A percentile compares a stretch with the other conserved stretches of the same genome.
Evolutionary conservation across 2,797 vertebrate genomes (phyloP).

Genomic region (Rachycentron canadum): DNA sequence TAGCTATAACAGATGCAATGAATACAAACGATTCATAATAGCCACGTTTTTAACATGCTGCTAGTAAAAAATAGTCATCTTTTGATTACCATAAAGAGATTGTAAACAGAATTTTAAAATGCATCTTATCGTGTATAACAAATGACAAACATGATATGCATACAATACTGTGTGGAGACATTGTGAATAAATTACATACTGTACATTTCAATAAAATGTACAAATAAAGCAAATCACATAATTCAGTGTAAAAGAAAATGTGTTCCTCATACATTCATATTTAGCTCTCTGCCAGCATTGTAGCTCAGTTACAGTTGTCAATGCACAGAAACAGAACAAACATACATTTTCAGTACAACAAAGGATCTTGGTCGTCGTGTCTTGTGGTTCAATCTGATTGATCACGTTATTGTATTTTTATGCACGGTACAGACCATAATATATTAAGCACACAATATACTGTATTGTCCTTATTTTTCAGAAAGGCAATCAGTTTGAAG

Average conservation of each 20-base stretch:
- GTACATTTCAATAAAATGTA: slow-evolving; percentile 63
- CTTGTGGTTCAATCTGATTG: slow-evolving; percentile 50
- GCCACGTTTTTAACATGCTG: slow-evolving; percentile 76
- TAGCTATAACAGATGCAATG: slow-evolving; percentile 74
- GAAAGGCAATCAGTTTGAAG: slow-evolving; percentile 55
- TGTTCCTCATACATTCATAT: slow-evolving; percentile 73
- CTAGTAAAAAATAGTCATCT: slow-evolving; percentile 70
- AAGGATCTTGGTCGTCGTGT: slow-evolving; percentile 30
- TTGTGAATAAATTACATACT: slow-evolving; percentile 56
- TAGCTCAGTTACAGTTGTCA: slow-evolving; percentile 52
- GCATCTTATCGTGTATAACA: slow-evolving; percentile 39
- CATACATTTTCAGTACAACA: slow-evolving; percentile 61
- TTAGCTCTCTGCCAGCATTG: slow-evolving; percentile 45
- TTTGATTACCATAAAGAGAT: slow-evolving; percentile 59
- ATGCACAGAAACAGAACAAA: slow-evolving; percentile 68
- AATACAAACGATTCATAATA: slow-evolving; percentile 74
- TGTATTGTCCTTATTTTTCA: slow-evolving; percentile 61
- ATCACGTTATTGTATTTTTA: slow-evolving; percentile 63
- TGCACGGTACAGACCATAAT: slow-evolving; percentile 73
- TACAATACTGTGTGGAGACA: slow-evolving; percentile 50
- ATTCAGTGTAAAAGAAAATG: slow-evolving; percentile 40
- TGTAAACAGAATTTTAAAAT: slow-evolving; percentile 54
- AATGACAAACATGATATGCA: slow-evolving; percentile 49
- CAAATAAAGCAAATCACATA: slow-evolving; percentile 53
- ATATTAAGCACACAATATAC: slow-evolving; percentile 70